phyloP scores from a whole-genome alignment of 2,113 vertebrate species.

The Symphodus melops region DNA sequence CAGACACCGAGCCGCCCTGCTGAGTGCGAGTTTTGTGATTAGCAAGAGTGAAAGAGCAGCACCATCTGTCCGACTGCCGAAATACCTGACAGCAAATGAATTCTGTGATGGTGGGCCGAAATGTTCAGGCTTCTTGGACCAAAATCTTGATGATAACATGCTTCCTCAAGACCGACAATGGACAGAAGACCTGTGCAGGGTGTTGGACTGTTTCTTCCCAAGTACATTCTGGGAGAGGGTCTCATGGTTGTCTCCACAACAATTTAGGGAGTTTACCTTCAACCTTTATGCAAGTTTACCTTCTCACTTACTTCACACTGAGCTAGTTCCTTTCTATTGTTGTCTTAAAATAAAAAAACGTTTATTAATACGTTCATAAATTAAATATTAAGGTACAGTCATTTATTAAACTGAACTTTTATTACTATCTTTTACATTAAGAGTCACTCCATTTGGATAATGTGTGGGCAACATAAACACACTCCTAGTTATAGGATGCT shows the following conservation, averaged over 20 bases:
- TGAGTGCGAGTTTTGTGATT: slow-evolving; percentile 65
- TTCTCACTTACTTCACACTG: not conserved
- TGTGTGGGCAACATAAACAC: slow-evolving; percentile 15
- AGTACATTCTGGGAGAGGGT: not conserved
- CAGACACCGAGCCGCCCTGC: slow-evolving; percentile 49
- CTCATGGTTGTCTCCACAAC: not conserved
- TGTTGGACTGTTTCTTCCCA: slow-evolving; percentile 1
- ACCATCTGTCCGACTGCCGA: slow-evolving; percentile 61
- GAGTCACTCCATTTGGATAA: not conserved
- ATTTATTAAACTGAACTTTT: not conserved
- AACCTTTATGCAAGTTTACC: slow-evolving; percentile 8
- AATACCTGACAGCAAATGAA: slow-evolving; percentile 59
- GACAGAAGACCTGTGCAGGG: not conserved
- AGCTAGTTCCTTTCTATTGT: no score
- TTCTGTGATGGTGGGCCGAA: slow-evolving; percentile 16
- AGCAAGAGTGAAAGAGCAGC: slow-evolving; percentile 61
- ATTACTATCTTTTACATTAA: slow-evolving; percentile 3
- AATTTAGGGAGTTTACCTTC: not conserved
- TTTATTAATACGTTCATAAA: not conserved
- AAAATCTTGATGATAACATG: not conserved
- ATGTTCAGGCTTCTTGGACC: slow-evolving; percentile 9
- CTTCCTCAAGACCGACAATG: not conserved
- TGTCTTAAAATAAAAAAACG: no score
- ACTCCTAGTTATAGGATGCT: not conserved
- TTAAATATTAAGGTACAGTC: not conserved